Conservation (phyloP, 1,140 invertebrate genomes). For the Spodoptera frugiperda region DNA sequence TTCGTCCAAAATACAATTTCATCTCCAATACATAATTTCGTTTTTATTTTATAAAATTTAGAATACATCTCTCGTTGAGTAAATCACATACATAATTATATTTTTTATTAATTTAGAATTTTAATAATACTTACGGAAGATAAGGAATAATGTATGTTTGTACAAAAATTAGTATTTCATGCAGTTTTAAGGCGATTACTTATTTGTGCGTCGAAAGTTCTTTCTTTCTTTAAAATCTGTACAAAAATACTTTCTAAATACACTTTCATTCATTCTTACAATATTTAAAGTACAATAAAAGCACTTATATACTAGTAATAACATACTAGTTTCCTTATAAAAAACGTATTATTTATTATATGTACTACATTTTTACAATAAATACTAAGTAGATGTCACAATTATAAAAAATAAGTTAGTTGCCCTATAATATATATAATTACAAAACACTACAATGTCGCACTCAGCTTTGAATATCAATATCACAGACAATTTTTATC, state of each 20-base stretch:
- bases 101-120: too few relatives aligned
- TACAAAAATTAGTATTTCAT: too few relatives aligned
- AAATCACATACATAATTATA: too few relatives aligned
- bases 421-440: constrained; percentile 34
- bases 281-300: constrained; percentile 12
- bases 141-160: too few relatives aligned
- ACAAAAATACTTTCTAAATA: neutral
- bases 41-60: too few relatives aligned
- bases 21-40: too few relatives aligned
- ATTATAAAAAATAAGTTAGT: constrained; percentile 59
- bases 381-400: constrained; percentile 40
- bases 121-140: too few relatives aligned
- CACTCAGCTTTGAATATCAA: constrained; percentile 57
- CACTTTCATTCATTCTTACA: neutral
- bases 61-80: too few relatives aligned
- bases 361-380: constrained; percentile 41
- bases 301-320: neutral
- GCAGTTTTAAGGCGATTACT: too few relatives aligned
- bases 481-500: constrained; percentile 67
- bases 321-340: neutral
- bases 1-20: too few relatives aligned
- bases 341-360: neutral
- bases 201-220: too few relatives aligned
- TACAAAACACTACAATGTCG: constrained; percentile 38
- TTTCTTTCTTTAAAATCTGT: neutral